Evolutionary conservation across 2,888 invertebrate genomes (phyloP).

Genomic region (Dasysyrphus albostriatus): DNA sequence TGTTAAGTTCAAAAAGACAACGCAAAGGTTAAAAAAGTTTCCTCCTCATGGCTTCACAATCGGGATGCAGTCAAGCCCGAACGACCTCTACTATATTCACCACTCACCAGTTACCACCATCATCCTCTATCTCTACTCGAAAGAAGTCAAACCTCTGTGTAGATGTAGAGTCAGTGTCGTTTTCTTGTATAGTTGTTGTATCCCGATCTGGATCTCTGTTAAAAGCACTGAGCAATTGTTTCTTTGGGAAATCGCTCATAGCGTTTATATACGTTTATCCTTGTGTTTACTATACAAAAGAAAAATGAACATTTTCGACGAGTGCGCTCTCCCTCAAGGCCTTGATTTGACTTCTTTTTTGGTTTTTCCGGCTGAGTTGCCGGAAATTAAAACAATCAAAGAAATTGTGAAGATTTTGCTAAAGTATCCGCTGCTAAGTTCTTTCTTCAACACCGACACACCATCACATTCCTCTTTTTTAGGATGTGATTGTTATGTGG

Average conservation of each 20-base stretch:
- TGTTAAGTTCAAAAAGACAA: slow-evolving; percentile 69
- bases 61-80: slow-evolving; percentile 62
- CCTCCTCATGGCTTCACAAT: slow-evolving; percentile 62
- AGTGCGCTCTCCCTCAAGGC: slow-evolving; percentile 12
- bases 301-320: slow-evolving; percentile 41
- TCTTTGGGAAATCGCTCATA: slow-evolving; percentile 56
- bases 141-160: slow-evolving; percentile 39
- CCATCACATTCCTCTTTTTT: neutral
- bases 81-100: slow-evolving; percentile 14
- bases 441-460: slow-evolving; percentile 16
- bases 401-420: slow-evolving; percentile 69
- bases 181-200: slow-evolving; percentile 37
- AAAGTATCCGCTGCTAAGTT: slow-evolving; percentile 67
- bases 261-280: neutral
- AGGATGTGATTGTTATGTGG: slow-evolving; percentile 26
- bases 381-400: slow-evolving; percentile 76
- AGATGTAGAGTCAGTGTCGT: slow-evolving; percentile 30
- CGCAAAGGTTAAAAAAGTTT: slow-evolving; percentile 69
- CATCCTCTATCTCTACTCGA: slow-evolving; percentile 28
- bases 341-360: slow-evolving; percentile 59
- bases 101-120: slow-evolving; percentile 36
- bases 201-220: slow-evolving; percentile 49
- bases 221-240: slow-evolving; percentile 69
- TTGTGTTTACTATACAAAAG: neutral
- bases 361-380: slow-evolving; percentile 69